Base-by-base conservation (phyloP, 2,888 invertebrate species). In the Pyrgus malvae region DNA sequence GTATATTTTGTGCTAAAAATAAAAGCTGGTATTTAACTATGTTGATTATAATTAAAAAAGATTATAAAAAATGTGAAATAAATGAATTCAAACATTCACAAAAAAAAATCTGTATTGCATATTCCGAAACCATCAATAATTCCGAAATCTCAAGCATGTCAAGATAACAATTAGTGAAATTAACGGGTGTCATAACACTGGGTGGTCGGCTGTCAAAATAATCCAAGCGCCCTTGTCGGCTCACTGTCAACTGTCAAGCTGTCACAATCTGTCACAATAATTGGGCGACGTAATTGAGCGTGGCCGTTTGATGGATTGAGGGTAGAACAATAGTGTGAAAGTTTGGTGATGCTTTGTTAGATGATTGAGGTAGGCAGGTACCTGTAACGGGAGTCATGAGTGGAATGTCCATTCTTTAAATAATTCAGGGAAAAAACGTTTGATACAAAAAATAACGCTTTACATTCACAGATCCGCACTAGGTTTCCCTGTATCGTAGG, bases 121-220 rank as follows among this genome's bases (percentile, higher is more conserved):
- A 16, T 37, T 9, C 17, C 3, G 9, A 16, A 37, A 37, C 37
- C 37, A 6, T n/a, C 8, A 14, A 35, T 19, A 37, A n/a, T 17
- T 37, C 17, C 17, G 17, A 37, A 17, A 14, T 37, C 4, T n/a
- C 17, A 19, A 16, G 7, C 14, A 11, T 6, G 33, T 33, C 23
- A 21, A 33, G 33, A 33, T 19, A 25, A 48, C 23, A 42, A 44
- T 51, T 44, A 51, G 9, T 17, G 12, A 44, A 17, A 42, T 51
- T 44, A 51, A 11, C 50, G 23, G 27, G 17, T 50, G 50, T 42
- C 50, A 37, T 27, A 44, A 31, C 31, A 31, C 62, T 72, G 83
- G 79, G 84, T 78, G 81, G 82, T 73, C 76, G 62, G 60, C 60
- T 70, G 74, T 79, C 50, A 51, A 51, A 44, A 51, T 78, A 81